Evolutionary conservation across 2,888 invertebrate genomes (phyloP).

Genomic region (Platycnemis pennipes): DNA sequence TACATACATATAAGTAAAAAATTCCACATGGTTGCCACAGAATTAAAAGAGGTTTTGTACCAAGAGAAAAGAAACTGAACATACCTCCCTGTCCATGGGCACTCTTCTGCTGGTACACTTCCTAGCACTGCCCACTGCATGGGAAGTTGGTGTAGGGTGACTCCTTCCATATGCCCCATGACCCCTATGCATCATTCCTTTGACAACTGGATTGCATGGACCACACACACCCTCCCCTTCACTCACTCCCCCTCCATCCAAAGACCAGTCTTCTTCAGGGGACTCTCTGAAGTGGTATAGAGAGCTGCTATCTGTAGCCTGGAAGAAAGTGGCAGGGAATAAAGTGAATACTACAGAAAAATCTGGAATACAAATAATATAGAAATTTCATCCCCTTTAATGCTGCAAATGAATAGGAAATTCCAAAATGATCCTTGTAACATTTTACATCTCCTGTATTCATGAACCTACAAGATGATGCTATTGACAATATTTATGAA

Average conservation of each 20-base stretch:
- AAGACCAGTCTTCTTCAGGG: constrained; percentile 54
- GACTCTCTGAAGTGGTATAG: constrained; percentile 58
- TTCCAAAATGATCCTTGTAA: no score
- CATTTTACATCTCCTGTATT: no score
- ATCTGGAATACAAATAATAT: no score
- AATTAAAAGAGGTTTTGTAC: no score
- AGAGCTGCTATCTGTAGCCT: constrained; percentile 55
- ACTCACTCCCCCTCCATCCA: constrained; percentile 55
- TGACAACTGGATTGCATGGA: not conserved
- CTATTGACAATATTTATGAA: no score
- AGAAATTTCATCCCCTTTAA: no score
- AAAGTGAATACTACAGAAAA: not conserved
- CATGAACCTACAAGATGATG: no score
- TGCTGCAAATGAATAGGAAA: no score
- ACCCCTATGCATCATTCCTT: not conserved
- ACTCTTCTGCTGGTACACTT: constrained; percentile 42
- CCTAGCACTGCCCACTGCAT: constrained; percentile 24
- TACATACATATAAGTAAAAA: no score
- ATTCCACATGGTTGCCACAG: no score
- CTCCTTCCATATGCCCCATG: constrained; percentile 8
- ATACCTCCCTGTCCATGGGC: constrained; percentile 38
- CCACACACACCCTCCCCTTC: constrained; percentile 38
- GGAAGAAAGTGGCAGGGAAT: not conserved
- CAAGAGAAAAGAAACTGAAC: no score
- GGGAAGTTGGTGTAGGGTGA: constrained; percentile 19